Percentiles rank a stretch among this genome's conserved stretches.
Evolutionary conservation across 2,113 vertebrate species (phyloP).

Genomic region (Zingel zingel): DNA sequence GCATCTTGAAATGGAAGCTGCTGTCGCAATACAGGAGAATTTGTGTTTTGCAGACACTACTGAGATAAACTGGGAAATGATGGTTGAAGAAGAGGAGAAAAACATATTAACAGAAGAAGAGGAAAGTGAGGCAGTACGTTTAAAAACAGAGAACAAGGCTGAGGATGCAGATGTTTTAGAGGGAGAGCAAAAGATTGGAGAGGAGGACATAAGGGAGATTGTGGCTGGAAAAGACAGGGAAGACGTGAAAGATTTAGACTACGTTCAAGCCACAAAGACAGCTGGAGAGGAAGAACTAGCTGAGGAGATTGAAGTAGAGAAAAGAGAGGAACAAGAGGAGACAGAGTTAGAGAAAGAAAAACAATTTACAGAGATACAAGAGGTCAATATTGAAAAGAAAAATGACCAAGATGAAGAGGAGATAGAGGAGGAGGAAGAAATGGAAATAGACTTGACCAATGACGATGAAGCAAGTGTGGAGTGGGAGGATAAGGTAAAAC

Average conservation of each 20-base stretch:
- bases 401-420: conserved; percentile 32
- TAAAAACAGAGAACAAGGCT: not conserved
- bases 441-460: not conserved
- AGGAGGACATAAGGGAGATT: not conserved
- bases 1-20: conserved; percentile 9
- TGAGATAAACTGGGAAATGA: conserved; percentile 60
- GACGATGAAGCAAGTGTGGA: not conserved
- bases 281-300: not conserved
- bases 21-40: not conserved
- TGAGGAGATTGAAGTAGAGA: conserved; percentile 12
- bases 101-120: conserved; percentile 26
- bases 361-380: not conserved
- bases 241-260: conserved; percentile 5
- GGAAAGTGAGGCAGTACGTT: not conserved
- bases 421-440: conserved; percentile 5
- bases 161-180: not conserved
- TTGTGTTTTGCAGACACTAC: not conserved
- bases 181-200: not conserved
- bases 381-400: conserved; percentile 1
- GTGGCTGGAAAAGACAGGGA: not conserved
- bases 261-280: not conserved
- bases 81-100: conserved; percentile 71
- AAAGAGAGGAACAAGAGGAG: conserved; percentile 29
- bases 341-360: conserved; percentile 15
- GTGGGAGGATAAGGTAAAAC: not conserved